Percentiles rank a stretch among this genome's conserved stretches.
These are phyloP conservation scores for Thyatira batis DNA, from an alignment of 2,888 invertebrate genomes.

Conservation along the genomic window DNA sequence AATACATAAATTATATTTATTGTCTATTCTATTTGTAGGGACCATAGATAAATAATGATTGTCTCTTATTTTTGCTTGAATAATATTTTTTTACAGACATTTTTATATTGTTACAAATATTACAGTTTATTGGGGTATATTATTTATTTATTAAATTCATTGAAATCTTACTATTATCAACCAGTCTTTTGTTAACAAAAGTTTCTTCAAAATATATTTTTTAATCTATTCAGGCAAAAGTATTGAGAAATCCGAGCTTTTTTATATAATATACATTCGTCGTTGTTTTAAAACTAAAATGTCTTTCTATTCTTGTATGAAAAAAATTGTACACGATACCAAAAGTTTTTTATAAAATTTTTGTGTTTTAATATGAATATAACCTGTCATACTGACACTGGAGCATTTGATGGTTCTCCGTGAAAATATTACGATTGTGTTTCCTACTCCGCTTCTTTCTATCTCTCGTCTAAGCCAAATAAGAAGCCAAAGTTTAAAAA, in stretches of 20 bases:
- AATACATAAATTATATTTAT: conserved; percentile 51
- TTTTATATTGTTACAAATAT: conserved; percentile 10
- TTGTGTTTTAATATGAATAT: conserved; percentile 29
- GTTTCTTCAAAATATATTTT: too few relatives aligned
- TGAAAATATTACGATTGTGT: conserved; percentile 15
- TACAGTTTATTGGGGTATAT: conserved; percentile 5
- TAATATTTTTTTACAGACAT: conserved; percentile 14
- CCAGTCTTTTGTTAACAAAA: too few relatives aligned
- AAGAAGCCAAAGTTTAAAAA: conserved; percentile 72
- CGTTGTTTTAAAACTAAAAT: conserved; percentile 46
- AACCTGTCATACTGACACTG: conserved; percentile 48
- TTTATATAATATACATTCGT: conserved; percentile 45
- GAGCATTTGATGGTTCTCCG: conserved; percentile 49
- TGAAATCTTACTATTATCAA: neutral
- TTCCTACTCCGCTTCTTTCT: conserved; percentile 26
- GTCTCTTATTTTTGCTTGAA: conserved; percentile 55
- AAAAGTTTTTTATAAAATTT: conserved; percentile 8
- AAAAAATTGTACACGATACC: conserved; percentile 27
- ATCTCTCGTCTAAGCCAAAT: conserved; percentile 70
- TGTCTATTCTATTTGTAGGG: conserved; percentile 63
- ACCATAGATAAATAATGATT: conserved; percentile 64
- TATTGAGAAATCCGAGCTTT: conserved; percentile 51
- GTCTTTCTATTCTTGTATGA: conserved; percentile 35
- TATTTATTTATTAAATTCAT: too few relatives aligned
- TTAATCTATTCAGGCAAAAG: conserved; percentile 47